Percentiles rank a stretch among this genome's conserved stretches.
These are phyloP conservation scores for Ptilorrhoa leucosticta DNA, from an alignment of 2,113 vertebrate genomes.

Conservation along the genomic window DNA sequence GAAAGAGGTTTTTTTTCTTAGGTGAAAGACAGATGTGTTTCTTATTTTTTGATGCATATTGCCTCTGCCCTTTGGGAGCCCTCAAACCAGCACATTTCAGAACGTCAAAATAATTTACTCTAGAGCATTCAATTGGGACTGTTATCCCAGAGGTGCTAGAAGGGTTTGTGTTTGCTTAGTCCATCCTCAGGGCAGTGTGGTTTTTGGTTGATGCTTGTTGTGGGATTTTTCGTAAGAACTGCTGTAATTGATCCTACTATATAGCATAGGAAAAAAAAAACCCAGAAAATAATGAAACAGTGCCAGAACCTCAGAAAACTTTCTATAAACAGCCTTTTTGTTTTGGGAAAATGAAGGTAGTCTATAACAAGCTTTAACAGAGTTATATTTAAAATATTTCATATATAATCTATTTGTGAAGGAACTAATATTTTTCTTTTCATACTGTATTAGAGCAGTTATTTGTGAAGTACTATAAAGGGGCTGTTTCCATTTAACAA, in stretches of 20 bases:
- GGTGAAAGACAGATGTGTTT: not conserved
- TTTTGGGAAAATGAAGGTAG: not conserved
- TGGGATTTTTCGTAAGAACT: not conserved
- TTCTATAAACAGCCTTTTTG: not conserved
- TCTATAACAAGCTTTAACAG: not conserved
- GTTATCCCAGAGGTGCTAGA: not conserved
- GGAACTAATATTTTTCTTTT: not conserved
- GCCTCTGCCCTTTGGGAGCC: not conserved
- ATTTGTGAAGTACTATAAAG: not conserved
- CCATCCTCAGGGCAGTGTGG: not conserved
- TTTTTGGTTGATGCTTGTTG: not conserved
- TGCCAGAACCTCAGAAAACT: not conserved
- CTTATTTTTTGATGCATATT: not conserved
- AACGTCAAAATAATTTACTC: slow-evolving; percentile 1
- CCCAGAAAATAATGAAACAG: not conserved
- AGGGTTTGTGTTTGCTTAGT: slow-evolving; percentile 27
- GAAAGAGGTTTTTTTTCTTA: not conserved
- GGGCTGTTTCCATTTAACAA: not conserved
- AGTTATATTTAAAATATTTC: not conserved
- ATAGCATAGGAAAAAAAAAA: not conserved
- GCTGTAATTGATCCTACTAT: not conserved
- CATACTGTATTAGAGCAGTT: not conserved
- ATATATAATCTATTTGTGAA: not conserved
- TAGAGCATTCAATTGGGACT: not conserved
- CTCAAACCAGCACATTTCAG: not conserved